Conservation (phyloP, 2,113 vertebrate species). For the Thamnaconus septentrionalis region DNA sequence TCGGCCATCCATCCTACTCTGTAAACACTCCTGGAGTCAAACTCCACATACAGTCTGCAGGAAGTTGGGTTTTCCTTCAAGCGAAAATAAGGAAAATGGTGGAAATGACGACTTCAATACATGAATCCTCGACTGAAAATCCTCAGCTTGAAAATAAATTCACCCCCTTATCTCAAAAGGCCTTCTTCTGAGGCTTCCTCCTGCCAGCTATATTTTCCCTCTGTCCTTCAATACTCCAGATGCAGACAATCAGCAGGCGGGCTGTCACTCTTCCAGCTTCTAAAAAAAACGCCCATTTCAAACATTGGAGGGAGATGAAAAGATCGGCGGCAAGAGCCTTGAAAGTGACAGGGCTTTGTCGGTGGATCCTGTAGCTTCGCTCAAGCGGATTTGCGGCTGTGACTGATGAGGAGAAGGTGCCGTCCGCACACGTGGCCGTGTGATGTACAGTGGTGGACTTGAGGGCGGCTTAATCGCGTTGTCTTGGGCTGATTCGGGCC, state of each 20-base stretch:
- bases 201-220: slow-evolving; percentile 44
- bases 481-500: slow-evolving; percentile 51
- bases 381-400: neutral
- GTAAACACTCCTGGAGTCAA: too few relatives aligned
- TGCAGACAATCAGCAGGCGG: slow-evolving; percentile 70
- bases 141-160: too few relatives aligned
- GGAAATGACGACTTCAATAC: too few relatives aligned
- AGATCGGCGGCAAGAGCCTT: neutral
- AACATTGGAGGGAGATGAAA: neutral
- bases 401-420: slow-evolving; percentile 21
- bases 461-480: slow-evolving; percentile 38
- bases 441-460: slow-evolving; percentile 11
- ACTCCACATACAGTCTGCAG: too few relatives aligned
- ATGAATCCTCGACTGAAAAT: too few relatives aligned
- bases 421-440: neutral
- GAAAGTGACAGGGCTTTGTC: too few relatives aligned
- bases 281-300: slow-evolving; percentile 52
- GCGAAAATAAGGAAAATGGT: too few relatives aligned
- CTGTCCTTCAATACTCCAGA: slow-evolving; percentile 44
- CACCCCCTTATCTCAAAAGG: too few relatives aligned
- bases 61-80: too few relatives aligned
- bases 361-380: too few relatives aligned
- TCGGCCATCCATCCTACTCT: too few relatives aligned
- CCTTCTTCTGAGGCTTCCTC: slow-evolving; percentile 36
- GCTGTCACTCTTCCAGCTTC: slow-evolving; percentile 62